Evolutionary conservation across 2,113 vertebrate genomes (phyloP), one percentile per base, ranked within the genome.

Genomic region (Elephas maximus): DNA sequence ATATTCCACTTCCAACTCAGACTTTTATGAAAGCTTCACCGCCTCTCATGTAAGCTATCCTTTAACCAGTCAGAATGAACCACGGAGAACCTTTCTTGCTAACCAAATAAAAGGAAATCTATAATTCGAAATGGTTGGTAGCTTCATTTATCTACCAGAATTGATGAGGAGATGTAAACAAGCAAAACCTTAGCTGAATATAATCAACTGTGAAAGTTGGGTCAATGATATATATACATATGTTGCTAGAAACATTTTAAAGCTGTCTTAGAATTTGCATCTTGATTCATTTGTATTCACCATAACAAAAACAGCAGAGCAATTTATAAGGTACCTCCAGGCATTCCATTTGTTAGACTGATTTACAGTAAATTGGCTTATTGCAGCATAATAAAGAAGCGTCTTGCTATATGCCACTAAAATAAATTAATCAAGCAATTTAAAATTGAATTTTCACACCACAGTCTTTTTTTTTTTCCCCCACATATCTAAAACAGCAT

Each of bases 331-430:
- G 14, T 76, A 88, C 74, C 84, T 86, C 28, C 28, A 30, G 95
- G 76, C 96, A 96, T 73, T 96, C 97, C 95, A 89, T 94, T 94
- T 96, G 78, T 97, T 96, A 97, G 62, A 96, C 89, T 95, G 92
- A 96, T 93, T 97, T 88, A 97, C 90, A 96, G 8, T 79, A 86
- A 98, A 97, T 73, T 96, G 65, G 71, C 89, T 97, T 97, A 89
- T 94, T 97, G 74, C 81, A 95, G 63, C 48, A 78, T 83, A 93
- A 45, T 76, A 96, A 97, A 65, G 1, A 91, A 69, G 93, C 79
- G 12, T 80, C 84, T 96, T 95, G 74, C 77, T 97, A 91, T 96
- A 93, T 69, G 57, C 57, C n/a, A 69, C 44, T 76, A 53, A 97
- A 98, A 89, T 88, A 90, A 91, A 95, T 94, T 93, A 96, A 91